phyloP scores from a whole-genome alignment of 1,140 invertebrate genomes.

The Drosophila fuyamai region DNA sequence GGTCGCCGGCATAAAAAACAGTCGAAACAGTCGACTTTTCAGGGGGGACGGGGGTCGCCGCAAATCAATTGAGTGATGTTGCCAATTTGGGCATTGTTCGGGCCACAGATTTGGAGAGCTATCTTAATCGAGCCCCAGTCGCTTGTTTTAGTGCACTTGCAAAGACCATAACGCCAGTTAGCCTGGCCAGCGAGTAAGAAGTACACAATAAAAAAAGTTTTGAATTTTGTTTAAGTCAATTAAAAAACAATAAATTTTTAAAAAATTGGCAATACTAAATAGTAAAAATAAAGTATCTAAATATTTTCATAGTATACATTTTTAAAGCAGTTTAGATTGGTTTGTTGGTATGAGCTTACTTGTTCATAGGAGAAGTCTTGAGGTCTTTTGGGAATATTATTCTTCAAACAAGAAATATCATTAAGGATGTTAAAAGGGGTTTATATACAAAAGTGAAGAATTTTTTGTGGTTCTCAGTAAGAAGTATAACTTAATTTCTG shows the following conservation, averaged over 20 bases:
- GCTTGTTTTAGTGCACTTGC: constrained; percentile 18
- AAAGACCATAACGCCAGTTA: constrained; percentile 22
- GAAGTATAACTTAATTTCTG: neutral
- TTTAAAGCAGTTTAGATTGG: too few species aligned
- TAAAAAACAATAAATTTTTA: too few species aligned
- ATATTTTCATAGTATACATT: too few species aligned
- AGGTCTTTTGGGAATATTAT: too few species aligned
- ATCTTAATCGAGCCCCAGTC: constrained; percentile 33
- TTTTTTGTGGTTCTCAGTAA: neutral
- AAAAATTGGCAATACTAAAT: too few species aligned
- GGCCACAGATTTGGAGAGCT: constrained; percentile 29
- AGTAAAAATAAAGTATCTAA: too few species aligned
- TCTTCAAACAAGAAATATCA: too few species aligned
- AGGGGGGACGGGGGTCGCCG: constrained; percentile 25
- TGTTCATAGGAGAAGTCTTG: too few species aligned
- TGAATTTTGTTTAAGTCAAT: neutral
- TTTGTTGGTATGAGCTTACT: too few species aligned
- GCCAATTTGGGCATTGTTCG: constrained; percentile 53
- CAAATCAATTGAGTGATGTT: constrained; percentile 80
- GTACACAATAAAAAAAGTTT: constrained; percentile 15
- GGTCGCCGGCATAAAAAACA: constrained; percentile 48
- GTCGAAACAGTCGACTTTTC: constrained; percentile 18
- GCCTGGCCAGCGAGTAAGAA: too few species aligned
- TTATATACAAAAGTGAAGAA: too few species aligned
- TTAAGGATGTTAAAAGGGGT: too few species aligned